Base-by-base conservation (phyloP, 1,140 invertebrate genomes). In the Drosophila persimilis region DNA sequence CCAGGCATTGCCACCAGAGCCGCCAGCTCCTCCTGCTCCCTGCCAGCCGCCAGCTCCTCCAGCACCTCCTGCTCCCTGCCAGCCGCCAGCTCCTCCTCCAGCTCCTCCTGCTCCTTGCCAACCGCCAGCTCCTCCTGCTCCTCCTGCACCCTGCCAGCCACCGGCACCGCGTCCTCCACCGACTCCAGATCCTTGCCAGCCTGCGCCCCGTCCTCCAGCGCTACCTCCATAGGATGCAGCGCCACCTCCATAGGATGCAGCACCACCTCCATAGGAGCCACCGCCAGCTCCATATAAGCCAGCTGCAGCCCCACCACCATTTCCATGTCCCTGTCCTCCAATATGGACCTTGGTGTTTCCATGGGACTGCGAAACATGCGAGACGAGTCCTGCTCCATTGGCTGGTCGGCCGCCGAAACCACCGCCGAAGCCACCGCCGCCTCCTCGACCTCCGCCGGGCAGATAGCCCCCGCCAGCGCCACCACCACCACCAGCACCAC, bases 261-360 rank as follows among this genome's bases (percentile, higher is more conserved):
- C 69, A 35, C 65, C 72, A 54, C 51, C 63, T 3, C 69, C 62
- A 22, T 62, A 65, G 31, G 41, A 53, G 1, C 65, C 51, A 41
- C 17, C 17, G 15, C 8, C 51, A 11, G 31, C 57, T 24, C 24
- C 24, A 26, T 26, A 26, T 26, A 0, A 4, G 24, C 24, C 24
- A 26, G 1, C 65, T 31, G 35, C 35, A 52, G 50, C n/a, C 50
- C 41, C 46, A 24, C 53, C 53, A 2, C 51, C 51, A 13, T 35
- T 6, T 17, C 48, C 51, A 4, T 29, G 63, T 4, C 43, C 64
- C 1, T 50, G 57, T 6, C 73, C 76, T 8, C 69, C 81, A 58
- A 85, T 85, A 17, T 85, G 80, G 4, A 85, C 80, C 63, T 86
- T 85, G 0, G 80, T 85, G 45, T 85, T 86, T 54, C 80, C 80